Evolutionary conservation across 2,113 vertebrate species (phyloP), one percentile per base, ranked within the genome.

Genomic region (Petrocephalus microphthalmus): DNA sequence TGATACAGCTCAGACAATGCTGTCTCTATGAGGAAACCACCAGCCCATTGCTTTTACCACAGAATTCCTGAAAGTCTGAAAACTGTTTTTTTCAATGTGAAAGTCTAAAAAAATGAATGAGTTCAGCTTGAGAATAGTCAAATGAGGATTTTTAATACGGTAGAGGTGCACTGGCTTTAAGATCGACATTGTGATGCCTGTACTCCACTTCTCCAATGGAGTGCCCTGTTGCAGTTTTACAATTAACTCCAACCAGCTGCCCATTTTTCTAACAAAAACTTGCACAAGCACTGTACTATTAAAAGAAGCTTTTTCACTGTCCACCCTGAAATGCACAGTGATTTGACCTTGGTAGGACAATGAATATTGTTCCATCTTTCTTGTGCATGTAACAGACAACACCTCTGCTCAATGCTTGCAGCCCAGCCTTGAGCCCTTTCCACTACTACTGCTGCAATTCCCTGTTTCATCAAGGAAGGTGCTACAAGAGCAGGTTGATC

Each of bases 21-120:
- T 10, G 53, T 84, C 87, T 88, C 87, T 88, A 57, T 88, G 52
- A 88, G 53, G 42, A 52, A 45, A n/a, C 71, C 33, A n/a, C 37
- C 15, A 20, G 78, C 45, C 64, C 45, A 47, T 17, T 29, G 85
- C 5, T 53, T 6, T 20, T 52, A 85, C 13, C 25, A 78, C 33
- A 6, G 71, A 0, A 47, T 83, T 49, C 45, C 7, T 20, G 37
- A 85, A 54, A 85, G 56, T 29, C 37, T 8, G 15, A 54, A 56
- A 11, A 29, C 84, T 29, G 37, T 15, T 52, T 84, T 84, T 84
- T 84, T 84, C 71, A 83, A 22, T 83, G 45, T 45, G 81, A 83
- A 83, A 47, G 17, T 83, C 8, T 47, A 45, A 83, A 49, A 67
- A 45, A 11, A 78, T 78, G 0, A 78, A 78, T 42, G 15, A 42